Conservation (phyloP, 1,140 invertebrate species). For the Physella acuta region DNA sequence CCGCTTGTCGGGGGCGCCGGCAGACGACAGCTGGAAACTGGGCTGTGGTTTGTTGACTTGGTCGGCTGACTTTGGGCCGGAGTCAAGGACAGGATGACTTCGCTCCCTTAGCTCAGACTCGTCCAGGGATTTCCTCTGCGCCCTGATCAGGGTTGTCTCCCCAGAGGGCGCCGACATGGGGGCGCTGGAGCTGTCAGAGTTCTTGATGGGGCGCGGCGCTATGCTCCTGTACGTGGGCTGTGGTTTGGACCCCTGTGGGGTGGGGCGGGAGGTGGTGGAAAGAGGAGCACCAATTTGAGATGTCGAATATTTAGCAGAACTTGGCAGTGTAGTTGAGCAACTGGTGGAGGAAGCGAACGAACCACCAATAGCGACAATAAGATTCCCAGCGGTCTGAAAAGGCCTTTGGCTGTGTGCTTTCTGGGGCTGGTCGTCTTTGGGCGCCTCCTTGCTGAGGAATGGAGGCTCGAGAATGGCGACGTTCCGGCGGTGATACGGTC, state of each 20-base stretch:
- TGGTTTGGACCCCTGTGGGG: not conserved
- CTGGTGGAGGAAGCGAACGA: not conserved
- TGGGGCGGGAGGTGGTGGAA: not conserved
- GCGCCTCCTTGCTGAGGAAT: not conserved
- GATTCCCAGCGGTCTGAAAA: conserved; percentile 27
- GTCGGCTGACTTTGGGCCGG: conserved; percentile 1
- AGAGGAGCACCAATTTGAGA: not conserved
- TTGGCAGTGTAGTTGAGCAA: not conserved
- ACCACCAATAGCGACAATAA: conserved; percentile 18
- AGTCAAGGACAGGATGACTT: not conserved
- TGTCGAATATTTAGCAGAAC: not conserved
- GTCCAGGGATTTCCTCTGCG: conserved; percentile 7
- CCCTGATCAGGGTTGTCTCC: not conserved
- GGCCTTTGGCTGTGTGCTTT: conserved; percentile 31
- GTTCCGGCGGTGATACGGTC: conserved; percentile 19
- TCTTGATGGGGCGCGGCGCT: too few relatives aligned
- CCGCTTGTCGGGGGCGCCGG: not conserved
- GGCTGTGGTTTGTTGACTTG: conserved; percentile 1
- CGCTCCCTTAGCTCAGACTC: not conserved
- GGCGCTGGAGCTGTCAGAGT: not conserved
- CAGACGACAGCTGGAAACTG: not conserved
- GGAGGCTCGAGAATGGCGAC: conserved; percentile 22
- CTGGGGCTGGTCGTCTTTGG: not conserved
- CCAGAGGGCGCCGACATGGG: not conserved
- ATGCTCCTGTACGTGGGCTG: not conserved